phyloP scores from a whole-genome alignment of 2,113 vertebrate genomes.

The Crotalus helleri region DNA sequence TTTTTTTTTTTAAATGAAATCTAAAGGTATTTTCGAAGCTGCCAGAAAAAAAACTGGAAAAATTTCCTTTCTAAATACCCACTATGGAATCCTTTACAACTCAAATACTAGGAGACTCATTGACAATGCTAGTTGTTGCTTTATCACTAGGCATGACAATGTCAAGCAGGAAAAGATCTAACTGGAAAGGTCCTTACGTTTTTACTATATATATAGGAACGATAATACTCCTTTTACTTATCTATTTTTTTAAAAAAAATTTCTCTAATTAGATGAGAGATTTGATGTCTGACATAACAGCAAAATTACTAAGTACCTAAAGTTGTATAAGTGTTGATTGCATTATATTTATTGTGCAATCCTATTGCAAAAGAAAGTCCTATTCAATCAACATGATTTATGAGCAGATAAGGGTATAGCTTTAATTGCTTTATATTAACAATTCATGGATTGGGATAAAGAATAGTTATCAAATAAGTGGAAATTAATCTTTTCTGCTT shows the following conservation, averaged over 20 bases:
- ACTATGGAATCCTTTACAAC: conserved; percentile 18
- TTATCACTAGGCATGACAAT: background rate
- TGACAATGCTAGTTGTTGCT: background rate
- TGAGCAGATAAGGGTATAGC: background rate
- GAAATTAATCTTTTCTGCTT: background rate
- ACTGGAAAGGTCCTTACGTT: background rate
- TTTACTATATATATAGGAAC: background rate
- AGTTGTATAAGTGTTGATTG: background rate
- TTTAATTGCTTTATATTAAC: background rate
- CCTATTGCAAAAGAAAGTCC: background rate
- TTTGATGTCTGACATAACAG: background rate
- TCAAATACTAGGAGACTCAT: background rate
- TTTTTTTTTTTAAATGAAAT: conserved; percentile 11
- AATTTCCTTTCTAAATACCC: background rate
- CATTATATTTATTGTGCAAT: background rate
- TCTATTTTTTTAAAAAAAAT: background rate
- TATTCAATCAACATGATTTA: background rate
- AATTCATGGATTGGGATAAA: background rate
- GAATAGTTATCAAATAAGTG: background rate
- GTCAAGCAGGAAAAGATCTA: background rate
- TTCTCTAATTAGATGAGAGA: background rate
- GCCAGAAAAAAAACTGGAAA: background rate
- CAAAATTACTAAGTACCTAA: background rate
- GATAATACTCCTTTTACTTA: background rate
- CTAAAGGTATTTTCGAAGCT: background rate